Base-by-base conservation (phyloP, 2,113 vertebrate species). In the Stigmatopora argus region DNA sequence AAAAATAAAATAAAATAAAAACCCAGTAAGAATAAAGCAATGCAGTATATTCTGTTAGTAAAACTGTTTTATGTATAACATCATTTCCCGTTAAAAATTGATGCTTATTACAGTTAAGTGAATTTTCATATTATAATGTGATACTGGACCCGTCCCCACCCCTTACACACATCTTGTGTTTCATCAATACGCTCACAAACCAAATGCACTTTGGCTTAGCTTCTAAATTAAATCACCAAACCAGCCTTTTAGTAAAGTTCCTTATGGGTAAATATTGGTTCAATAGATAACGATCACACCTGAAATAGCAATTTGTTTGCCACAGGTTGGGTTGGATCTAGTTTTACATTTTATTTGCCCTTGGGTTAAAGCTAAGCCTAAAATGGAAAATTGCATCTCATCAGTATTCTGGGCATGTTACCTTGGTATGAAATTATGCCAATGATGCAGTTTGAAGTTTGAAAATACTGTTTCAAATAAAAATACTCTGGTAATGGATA, bases 331-430 rank as follows among this genome's bases (percentile, higher is more conserved):
- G 41, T 78, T 77, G 75, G 66, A 72, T 78, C 11, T 2, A 62
- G 45, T 71, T 83, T 77, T 81, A 77, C 59, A 31, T 70, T 81
- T 71, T 85, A 77, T 84, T 87, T 79, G 69, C 75, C 67, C 67
- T 74, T 23, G 44, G 38, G 23, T 72, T 62, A 65, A 74, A 69
- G 61, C 46, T 57, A 14, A 52, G 17, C 5, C 57, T 62, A 41
- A 57, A 71, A 26, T 47, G 53, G 48, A 71, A 65, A 15, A 44
- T 72, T 18, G 21, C 7, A 55, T 58, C 31, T 48, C 34, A 51
- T 5, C n/a, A 15, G 7, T 10, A 51, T 7, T 38, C 47, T 3
- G 35, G 0, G 49, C 6, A 2, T 15, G 47, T 10, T 3, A 9
- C 41, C 12, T 55, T 0, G 26, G 67, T 59, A 57, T 19, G 23